Evolutionary conservation across 2,797 vertebrate species (phyloP).

Genomic region (Lutjanus argentimaculatus): DNA sequence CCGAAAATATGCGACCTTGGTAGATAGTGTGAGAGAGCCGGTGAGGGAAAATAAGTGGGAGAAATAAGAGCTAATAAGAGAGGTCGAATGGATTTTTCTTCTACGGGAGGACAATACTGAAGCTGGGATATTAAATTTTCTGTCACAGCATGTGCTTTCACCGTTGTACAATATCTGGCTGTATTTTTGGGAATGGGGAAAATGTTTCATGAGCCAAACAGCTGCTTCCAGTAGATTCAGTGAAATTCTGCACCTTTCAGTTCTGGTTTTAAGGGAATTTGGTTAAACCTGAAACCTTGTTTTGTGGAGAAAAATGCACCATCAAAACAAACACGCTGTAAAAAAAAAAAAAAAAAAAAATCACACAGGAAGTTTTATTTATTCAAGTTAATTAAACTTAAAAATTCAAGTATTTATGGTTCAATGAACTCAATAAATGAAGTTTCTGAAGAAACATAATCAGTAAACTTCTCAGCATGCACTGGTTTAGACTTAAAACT

Average conservation of each 20-base stretch:
- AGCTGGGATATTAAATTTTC: not conserved
- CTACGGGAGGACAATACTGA: not conserved
- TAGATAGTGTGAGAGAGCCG: not conserved
- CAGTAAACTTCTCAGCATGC: too few relatives aligned
- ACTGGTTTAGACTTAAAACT: too few relatives aligned
- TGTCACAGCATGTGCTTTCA: conserved; percentile 19
- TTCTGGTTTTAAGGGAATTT: not conserved
- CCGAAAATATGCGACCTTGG: not conserved
- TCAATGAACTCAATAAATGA: too few relatives aligned
- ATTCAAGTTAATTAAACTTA: too few relatives aligned
- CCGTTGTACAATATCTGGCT: not conserved
- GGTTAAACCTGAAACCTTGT: conserved; percentile 1
- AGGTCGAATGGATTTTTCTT: conserved; percentile 5
- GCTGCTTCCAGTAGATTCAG: not conserved
- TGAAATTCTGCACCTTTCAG: not conserved
- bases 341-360: too few relatives aligned
- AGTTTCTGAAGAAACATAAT: too few relatives aligned
- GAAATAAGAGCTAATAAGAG: conserved; percentile 29
- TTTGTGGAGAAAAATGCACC: not conserved
- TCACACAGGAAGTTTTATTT: too few relatives aligned
- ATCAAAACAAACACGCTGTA: not conserved
- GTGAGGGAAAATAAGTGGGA: not conserved
- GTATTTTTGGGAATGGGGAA: not conserved
- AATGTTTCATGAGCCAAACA: not conserved
- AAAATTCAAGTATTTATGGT: too few relatives aligned